A percentile compares a stretch with the other conserved stretches of the same genome.
Evolutionary conservation across 1,140 invertebrate species (phyloP).

Genomic region (Bombus difficillimus): DNA sequence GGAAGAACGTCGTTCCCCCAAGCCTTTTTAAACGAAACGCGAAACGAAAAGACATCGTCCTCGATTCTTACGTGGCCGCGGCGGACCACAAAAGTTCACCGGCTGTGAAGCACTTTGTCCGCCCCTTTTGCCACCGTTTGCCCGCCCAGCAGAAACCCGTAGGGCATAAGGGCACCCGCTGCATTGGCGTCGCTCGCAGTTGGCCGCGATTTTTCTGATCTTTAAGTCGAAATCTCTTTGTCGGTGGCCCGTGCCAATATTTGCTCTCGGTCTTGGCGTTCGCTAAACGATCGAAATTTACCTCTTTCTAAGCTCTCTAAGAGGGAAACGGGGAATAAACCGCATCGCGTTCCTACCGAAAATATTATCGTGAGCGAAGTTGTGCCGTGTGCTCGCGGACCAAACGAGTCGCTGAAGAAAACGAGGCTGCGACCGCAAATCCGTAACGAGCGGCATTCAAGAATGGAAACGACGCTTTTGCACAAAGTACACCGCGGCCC

Average conservation of each 20-base stretch:
- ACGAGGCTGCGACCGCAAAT: slow-evolving; percentile 27
- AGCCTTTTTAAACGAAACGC: neutral
- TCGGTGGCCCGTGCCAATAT: slow-evolving; percentile 11
- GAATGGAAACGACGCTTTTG: neutral
- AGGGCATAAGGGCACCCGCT: slow-evolving; percentile 54
- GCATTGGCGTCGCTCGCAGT: slow-evolving; percentile 29
- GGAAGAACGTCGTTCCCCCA: neutral
- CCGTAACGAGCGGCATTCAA: slow-evolving; percentile 18
- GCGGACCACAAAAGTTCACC: slow-evolving; percentile 23
- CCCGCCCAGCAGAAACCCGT: slow-evolving; percentile 28
- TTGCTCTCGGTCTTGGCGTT: neutral
- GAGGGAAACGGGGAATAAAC: slow-evolving; percentile 3
- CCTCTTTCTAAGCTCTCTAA: neutral
- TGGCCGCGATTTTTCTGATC: slow-evolving; percentile 4
- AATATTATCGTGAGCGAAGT: slow-evolving; percentile 2
- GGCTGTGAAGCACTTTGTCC: slow-evolving; percentile 23
- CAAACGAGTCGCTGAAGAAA: neutral
- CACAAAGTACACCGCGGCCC: neutral
- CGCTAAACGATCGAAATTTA: slow-evolving; percentile 12
- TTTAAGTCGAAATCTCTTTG: neutral
- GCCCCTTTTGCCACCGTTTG: slow-evolving; percentile 51
- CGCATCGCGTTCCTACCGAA: neutral
- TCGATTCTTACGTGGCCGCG: slow-evolving; percentile 1
- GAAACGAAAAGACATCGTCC: neutral
- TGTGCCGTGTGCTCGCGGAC: neutral